phyloP scores from a whole-genome alignment of 1,140 invertebrate species.

The Drosophila fuyamai region DNA sequence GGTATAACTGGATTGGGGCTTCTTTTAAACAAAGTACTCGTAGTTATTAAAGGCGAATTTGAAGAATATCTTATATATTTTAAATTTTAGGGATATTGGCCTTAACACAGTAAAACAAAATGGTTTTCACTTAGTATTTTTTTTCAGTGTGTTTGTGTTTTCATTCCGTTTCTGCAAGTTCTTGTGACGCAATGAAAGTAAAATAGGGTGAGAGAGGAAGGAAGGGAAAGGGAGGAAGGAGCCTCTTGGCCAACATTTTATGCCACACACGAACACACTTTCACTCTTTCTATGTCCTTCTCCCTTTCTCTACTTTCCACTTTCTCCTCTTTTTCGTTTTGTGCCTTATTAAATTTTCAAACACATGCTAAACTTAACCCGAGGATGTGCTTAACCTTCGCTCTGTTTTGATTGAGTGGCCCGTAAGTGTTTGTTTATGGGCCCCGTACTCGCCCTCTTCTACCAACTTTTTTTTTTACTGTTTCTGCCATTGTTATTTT shows the following conservation, averaged over 20 bases:
- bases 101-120: background rate
- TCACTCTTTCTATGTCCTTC: constrained; percentile 17
- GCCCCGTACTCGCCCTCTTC: constrained; percentile 18
- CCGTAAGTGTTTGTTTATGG: constrained; percentile 74
- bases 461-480: constrained; percentile 13
- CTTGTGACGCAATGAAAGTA: constrained; percentile 56
- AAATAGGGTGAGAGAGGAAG: constrained; percentile 32
- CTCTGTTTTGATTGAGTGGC: constrained; percentile 81
- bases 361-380: constrained; percentile 82
- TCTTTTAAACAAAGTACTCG: too few relatives aligned
- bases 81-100: too few relatives aligned
- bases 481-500: constrained; percentile 23
- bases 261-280: constrained; percentile 52
- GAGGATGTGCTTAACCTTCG: constrained; percentile 79
- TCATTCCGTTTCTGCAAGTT: constrained; percentile 34
- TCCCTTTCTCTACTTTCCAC: background rate
- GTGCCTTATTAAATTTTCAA: constrained; percentile 80
- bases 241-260: constrained; percentile 56
- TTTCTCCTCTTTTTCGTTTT: constrained; percentile 17
- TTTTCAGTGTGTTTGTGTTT: constrained; percentile 6
- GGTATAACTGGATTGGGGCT: too few relatives aligned
- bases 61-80: too few relatives aligned
- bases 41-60: too few relatives aligned
- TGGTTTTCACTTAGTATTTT: background rate
- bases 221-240: constrained; percentile 5